Conservation (phyloP, 1,140 invertebrate species). For the Drosophila ambigua region DNA sequence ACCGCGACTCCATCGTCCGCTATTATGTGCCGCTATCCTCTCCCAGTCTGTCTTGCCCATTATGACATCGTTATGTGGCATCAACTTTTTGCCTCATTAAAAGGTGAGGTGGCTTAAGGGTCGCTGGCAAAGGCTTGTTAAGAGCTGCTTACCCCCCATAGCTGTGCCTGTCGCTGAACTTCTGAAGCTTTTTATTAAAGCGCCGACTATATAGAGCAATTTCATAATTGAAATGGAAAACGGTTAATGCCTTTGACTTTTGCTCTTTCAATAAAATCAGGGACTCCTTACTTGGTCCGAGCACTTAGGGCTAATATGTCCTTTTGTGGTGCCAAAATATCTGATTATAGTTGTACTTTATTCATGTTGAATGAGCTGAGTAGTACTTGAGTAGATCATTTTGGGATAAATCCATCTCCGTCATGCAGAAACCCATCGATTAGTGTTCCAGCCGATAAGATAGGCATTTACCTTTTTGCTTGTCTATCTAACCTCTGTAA, state of each 20-base stretch:
- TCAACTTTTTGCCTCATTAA: conserved; percentile 58
- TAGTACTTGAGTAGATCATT: no score
- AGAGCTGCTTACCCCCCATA: background rate
- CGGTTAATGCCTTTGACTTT: conserved; percentile 10
- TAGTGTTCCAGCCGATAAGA: no score
- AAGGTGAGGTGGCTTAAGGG: conserved; percentile 38
- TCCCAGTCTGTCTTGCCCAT: conserved; percentile 27
- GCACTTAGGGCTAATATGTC: conserved; percentile 8
- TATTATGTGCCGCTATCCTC: no score
- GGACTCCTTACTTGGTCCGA: conserved; percentile 10
- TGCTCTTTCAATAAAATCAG: conserved; percentile 1
- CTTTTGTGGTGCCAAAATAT: conserved; percentile 8
- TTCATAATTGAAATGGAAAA: conserved; percentile 43
- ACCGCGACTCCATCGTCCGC: conserved; percentile 27
- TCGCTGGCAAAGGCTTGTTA: conserved; percentile 8
- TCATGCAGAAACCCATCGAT: no score
- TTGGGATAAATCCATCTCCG: no score
- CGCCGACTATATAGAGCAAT: conserved; percentile 16
- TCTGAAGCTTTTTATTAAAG: conserved; percentile 34
- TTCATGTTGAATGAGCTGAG: conserved; percentile 12
- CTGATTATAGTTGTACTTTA: conserved; percentile 12
- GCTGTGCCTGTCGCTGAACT: conserved; percentile 6
- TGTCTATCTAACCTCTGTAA: no score
- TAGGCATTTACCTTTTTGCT: no score
- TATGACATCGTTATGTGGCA: conserved; percentile 55